phyloP scores from a whole-genome alignment of 2,113 vertebrate genomes.

The Muscicapa adusta region DNA sequence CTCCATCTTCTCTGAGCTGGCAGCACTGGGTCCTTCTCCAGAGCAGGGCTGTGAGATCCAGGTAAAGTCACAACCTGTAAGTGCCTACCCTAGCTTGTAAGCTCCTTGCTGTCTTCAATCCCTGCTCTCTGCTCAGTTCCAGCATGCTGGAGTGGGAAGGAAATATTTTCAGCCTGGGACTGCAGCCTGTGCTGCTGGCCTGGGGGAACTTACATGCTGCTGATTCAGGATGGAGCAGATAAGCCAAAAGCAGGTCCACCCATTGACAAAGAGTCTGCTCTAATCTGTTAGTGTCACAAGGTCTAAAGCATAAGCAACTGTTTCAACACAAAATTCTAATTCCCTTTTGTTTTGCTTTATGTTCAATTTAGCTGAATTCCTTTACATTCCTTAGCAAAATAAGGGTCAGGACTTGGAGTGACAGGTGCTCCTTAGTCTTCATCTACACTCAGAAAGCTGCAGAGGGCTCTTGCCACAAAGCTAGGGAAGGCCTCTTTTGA shows the following conservation, averaged over 20 bases:
- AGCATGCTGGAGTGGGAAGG: rapidly evolving
- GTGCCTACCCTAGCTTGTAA: neutral
- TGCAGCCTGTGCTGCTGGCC: neutral
- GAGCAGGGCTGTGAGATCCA: neutral
- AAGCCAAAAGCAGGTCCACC: neutral
- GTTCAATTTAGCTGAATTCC: neutral
- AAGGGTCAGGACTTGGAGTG: neutral
- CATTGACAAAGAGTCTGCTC: neutral
- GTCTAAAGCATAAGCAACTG: neutral
- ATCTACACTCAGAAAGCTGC: neutral
- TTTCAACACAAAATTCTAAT: neutral
- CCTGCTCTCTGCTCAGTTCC: neutral
- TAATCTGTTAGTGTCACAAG: neutral
- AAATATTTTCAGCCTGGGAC: neutral
- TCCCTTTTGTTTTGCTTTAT: neutral
- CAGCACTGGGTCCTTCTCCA: neutral
- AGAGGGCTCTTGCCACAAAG: neutral
- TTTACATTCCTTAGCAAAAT: neutral
- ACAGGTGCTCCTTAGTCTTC: neutral
- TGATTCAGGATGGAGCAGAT: rapidly evolving
- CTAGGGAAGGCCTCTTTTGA: neutral
- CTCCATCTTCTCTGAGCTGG: neutral
- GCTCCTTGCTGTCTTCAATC: neutral
- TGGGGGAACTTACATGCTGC: neutral
- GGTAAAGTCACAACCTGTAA: neutral